phyloP scores from a whole-genome alignment of 2,113 vertebrate species.

The Platysteira castanea region DNA sequence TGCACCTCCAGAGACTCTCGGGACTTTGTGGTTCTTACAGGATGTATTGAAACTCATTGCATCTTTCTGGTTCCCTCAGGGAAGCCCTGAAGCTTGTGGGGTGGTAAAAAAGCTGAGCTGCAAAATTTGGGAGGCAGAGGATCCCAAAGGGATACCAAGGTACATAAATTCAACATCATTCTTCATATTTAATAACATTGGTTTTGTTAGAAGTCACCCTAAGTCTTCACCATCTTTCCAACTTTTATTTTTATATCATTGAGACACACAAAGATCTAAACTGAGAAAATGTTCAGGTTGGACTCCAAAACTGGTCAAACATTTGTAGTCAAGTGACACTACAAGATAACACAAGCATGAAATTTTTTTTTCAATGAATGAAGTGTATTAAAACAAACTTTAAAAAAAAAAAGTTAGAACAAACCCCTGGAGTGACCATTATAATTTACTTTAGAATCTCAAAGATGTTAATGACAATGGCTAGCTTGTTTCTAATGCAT shows the following conservation, averaged over 20 bases:
- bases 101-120: neutral
- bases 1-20: neutral
- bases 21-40: neutral
- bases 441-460: neutral
- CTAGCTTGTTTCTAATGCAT: neutral
- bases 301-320: neutral
- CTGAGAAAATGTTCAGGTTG: neutral
- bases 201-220: neutral
- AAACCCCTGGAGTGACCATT: neutral
- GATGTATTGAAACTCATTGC: neutral
- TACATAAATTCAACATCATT: neutral
- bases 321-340: neutral
- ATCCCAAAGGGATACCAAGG: neutral
- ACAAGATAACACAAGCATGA: neutral
- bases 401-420: neutral
- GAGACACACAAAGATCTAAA: neutral
- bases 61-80: neutral
- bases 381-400: neutral
- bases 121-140: neutral
- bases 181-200: neutral
- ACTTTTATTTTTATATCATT: neutral
- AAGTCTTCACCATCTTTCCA: neutral
- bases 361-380: neutral
- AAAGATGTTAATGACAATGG: neutral
- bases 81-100: neutral